Conservation (phyloP, 2,113 vertebrate genomes). For the Gallinago undulata region DNA sequence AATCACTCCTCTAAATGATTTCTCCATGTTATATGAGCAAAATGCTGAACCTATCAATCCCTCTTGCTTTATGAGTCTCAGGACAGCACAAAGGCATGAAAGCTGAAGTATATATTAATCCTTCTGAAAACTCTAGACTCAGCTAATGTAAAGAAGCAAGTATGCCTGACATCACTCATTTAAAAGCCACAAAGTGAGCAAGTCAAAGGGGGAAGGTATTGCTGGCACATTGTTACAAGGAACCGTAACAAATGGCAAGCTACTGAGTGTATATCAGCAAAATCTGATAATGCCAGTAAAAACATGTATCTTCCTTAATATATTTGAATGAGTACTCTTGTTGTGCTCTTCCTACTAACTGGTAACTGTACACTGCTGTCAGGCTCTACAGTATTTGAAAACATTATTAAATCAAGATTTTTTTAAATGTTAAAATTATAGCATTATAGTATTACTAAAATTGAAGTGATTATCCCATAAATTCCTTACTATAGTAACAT, state of each 20-base stretch:
- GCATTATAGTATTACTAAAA: neutral
- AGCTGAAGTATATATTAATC: neutral
- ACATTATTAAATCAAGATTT: neutral
- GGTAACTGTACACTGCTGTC: neutral
- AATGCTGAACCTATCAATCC: conserved; percentile 35
- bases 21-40: neutral
- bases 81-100: neutral
- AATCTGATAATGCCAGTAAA: neutral
- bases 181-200: neutral
- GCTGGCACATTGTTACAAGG: neutral
- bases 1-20: conserved; percentile 26
- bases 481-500: neutral
- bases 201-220: neutral
- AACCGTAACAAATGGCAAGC: neutral
- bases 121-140: neutral
- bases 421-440: neutral
- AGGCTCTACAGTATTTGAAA: neutral
- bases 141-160: neutral
- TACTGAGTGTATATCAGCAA: neutral
- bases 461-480: neutral
- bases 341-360: neutral
- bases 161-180: neutral
- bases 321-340: neutral
- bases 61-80: neutral
- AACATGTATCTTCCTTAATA: neutral